These are phyloP conservation scores for Diarsia mendica DNA, from an alignment of 2,888 invertebrate species.

Conservation along the genomic window DNA sequence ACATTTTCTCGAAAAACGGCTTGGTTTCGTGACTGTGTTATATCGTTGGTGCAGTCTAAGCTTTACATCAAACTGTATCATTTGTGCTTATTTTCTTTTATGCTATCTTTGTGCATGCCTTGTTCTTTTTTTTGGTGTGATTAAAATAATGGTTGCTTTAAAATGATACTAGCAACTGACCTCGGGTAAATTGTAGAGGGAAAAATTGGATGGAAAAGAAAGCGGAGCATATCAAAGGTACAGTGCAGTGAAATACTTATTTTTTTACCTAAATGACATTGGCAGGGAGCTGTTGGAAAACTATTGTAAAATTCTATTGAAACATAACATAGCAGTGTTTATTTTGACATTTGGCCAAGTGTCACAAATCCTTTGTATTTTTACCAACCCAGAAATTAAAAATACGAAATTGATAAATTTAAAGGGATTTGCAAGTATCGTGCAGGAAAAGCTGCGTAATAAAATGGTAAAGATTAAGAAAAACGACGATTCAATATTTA, in stretches of 20 bases:
- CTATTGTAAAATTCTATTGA: background rate
- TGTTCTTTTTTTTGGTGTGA: background rate
- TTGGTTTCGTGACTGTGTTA: constrained; percentile 50
- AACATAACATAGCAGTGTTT: background rate
- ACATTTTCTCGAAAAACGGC: constrained; percentile 50
- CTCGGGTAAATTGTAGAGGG: background rate
- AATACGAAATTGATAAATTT: background rate
- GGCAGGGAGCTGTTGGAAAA: background rate
- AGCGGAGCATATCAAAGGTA: too few relatives aligned
- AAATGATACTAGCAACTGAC: background rate
- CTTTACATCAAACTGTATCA: constrained; percentile 53
- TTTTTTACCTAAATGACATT: background rate
- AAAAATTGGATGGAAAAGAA: background rate
- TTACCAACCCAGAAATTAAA: background rate
- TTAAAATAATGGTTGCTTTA: constrained; percentile 26
- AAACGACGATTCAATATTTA: background rate
- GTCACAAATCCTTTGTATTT: background rate
- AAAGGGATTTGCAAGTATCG: background rate
- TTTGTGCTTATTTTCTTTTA: constrained; percentile 47
- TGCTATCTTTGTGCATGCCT: constrained; percentile 47
- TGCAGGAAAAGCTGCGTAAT: background rate
- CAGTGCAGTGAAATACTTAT: background rate
- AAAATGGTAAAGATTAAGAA: background rate
- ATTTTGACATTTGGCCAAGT: background rate
- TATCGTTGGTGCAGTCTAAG: constrained; percentile 42